Conservation (phyloP, 2,888 invertebrate species). For the Graphium colonna region DNA sequence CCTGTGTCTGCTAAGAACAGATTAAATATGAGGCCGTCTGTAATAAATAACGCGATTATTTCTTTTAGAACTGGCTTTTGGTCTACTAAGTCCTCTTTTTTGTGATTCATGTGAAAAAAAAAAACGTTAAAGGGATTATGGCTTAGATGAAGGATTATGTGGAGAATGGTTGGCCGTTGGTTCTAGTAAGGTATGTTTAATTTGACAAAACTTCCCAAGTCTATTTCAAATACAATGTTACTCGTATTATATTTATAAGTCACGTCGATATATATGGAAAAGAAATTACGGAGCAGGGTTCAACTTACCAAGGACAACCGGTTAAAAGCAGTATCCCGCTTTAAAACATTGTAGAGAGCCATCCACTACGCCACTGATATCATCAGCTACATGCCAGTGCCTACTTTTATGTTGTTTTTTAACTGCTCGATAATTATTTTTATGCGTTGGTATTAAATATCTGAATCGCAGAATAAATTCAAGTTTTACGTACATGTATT, state of each 20-base stretch:
- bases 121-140: constrained; percentile 60
- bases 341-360: constrained; percentile 24
- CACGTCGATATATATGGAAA: constrained; percentile 18
- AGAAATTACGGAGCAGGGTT: constrained; percentile 37
- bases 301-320: constrained; percentile 59
- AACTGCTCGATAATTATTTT: constrained; percentile 11
- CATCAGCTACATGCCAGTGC: constrained; percentile 23
- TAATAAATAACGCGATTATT: constrained; percentile 78
- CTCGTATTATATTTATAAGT: no score
- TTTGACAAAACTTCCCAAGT: constrained; percentile 5
- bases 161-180: no score
- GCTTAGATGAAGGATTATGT: neutral
- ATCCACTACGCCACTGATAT: constrained; percentile 31
- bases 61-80: constrained; percentile 63
- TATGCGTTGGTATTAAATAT: neutral
- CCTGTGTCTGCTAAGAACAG: constrained; percentile 64
- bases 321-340: constrained; percentile 34
- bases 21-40: constrained; percentile 67
- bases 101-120: constrained; percentile 55
- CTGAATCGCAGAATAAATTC: no score
- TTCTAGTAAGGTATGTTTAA: neutral
- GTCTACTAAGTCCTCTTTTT: constrained; percentile 50
- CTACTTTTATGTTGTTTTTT: constrained; percentile 7
- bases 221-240: constrained; percentile 24
- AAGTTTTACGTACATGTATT: no score